A percentile compares a stretch with the other conserved stretches of the same genome.
phyloP scores from a whole-genome alignment of 2,113 vertebrate species.

The Gnathonemus echidnorhynchus region DNA sequence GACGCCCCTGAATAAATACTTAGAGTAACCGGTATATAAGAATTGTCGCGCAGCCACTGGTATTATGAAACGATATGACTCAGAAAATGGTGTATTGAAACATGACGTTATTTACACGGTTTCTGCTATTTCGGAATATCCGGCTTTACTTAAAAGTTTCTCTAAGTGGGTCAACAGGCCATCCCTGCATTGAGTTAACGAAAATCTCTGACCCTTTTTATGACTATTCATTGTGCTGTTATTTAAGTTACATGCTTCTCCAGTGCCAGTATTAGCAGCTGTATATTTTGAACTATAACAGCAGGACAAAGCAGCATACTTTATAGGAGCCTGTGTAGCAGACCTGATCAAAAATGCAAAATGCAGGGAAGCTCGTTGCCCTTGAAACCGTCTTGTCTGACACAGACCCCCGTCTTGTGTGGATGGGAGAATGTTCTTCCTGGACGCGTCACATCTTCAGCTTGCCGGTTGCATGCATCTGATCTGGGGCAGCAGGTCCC shows the following conservation, averaged over 20 bases:
- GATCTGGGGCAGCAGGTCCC: background rate
- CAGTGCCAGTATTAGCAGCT: background rate
- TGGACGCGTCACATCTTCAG: background rate
- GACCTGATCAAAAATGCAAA: background rate
- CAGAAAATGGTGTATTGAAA: background rate
- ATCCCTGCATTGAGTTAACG: background rate
- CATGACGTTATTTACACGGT: background rate
- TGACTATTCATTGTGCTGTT: background rate
- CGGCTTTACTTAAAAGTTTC: background rate
- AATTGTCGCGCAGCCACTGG: background rate
- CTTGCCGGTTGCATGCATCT: background rate
- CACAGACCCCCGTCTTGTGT: background rate
- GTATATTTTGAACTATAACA: background rate
- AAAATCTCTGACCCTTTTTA: background rate
- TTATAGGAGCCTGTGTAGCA: background rate
- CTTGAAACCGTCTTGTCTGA: background rate
- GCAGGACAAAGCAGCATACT: background rate
- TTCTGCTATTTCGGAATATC: background rate
- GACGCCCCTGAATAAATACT: background rate
- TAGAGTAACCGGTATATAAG: background rate
- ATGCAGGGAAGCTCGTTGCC: background rate
- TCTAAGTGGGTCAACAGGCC: constrained; percentile 15
- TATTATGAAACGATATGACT: background rate
- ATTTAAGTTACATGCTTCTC: background rate
- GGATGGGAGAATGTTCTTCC: background rate